These are phyloP conservation scores for Quadroppia sp. DNA, from an alignment of 2,888 invertebrate genomes.

Conservation along the genomic window DNA sequence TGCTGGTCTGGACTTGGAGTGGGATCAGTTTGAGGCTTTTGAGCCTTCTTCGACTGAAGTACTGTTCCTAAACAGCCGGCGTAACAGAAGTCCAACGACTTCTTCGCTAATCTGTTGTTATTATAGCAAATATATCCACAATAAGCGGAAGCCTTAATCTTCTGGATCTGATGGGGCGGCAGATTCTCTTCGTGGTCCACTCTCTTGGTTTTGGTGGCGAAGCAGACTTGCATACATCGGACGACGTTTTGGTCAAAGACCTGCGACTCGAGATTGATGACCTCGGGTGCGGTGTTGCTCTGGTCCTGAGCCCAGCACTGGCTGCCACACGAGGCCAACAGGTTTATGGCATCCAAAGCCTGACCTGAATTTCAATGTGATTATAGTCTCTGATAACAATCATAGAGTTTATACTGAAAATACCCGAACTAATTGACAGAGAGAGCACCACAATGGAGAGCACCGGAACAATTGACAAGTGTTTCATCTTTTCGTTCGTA, in stretches of 20 bases:
- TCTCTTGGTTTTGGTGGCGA: neutral
- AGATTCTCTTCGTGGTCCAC: neutral
- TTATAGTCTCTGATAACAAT: too few species aligned
- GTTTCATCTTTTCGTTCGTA: too few species aligned
- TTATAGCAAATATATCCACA: slow-evolving; percentile 2
- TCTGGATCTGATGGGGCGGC: neutral
- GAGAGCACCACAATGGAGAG: too few species aligned
- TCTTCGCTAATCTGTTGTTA: neutral
- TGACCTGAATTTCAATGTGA: neutral
- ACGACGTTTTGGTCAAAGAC: neutral
- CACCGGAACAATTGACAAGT: too few species aligned
- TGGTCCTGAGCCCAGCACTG: neutral
- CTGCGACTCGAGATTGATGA: neutral
- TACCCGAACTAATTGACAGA: too few species aligned
- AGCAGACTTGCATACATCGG: neutral
- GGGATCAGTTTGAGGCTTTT: neutral
- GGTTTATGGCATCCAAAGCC: neutral
- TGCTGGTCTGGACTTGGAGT: too few species aligned
- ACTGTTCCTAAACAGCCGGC: slow-evolving; percentile 5
- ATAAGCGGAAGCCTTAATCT: neutral
- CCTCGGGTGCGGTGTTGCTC: neutral
- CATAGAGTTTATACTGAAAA: too few species aligned
- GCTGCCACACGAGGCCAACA: slow-evolving; percentile 1
- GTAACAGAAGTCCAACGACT: neutral
- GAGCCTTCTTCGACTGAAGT: neutral